Conservation (phyloP, 37 sponge, comb jelly and placozoan species). For the Halichondria panicea region DNA sequence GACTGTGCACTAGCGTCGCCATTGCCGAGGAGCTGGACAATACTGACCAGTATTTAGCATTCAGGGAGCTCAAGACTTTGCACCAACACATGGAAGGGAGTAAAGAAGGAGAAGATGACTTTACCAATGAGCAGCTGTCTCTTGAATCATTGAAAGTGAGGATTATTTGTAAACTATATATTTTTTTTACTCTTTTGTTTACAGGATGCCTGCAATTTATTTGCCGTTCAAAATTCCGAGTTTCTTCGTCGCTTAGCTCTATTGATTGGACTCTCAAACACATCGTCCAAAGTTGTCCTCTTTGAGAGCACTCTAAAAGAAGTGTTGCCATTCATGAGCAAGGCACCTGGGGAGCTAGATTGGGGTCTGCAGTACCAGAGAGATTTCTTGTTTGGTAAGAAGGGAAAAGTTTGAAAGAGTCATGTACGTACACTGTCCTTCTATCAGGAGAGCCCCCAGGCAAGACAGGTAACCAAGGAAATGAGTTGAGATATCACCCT, state of each 20-base stretch:
- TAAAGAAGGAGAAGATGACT: background rate
- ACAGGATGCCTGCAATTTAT: constrained; percentile 42
- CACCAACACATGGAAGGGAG: constrained; percentile 2
- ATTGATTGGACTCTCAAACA: too few relatives aligned
- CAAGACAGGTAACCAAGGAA: too few relatives aligned
- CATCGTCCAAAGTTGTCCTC: background rate
- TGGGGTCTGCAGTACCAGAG: constrained; percentile 48
- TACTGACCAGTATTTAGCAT: constrained; percentile 6
- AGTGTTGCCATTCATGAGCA: background rate
- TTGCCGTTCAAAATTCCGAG: constrained; percentile 59
- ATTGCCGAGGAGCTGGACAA: constrained; percentile 9
- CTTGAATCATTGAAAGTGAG: constrained; percentile 10
- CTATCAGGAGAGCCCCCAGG: too few relatives aligned
- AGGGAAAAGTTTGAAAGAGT: too few relatives aligned
- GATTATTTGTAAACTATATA: background rate
- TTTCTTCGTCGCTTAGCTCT: constrained; percentile 21
- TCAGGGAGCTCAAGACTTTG: background rate
- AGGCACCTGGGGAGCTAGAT: background rate
- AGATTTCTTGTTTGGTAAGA: constrained; percentile 31
- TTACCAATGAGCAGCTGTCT: background rate
- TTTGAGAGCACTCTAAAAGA: background rate
- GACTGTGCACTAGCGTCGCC: background rate
- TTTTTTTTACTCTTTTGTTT: background rate
- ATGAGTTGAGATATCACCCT: too few relatives aligned
- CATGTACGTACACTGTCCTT: too few relatives aligned